phyloP scores from a whole-genome alignment of 2,888 invertebrate species.

The Halocaridina rubra region DNA sequence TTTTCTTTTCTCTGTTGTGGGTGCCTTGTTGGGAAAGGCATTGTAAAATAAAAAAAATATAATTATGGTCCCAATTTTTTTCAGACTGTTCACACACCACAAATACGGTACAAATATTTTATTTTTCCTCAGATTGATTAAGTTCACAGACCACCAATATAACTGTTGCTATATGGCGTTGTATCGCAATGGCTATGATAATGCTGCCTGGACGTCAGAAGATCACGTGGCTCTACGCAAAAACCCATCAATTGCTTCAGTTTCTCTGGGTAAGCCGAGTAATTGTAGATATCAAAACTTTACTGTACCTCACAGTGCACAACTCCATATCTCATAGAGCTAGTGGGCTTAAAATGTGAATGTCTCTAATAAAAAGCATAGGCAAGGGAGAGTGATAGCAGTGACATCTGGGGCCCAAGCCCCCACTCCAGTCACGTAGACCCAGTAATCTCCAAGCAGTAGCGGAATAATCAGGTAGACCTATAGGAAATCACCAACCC shows the following conservation, averaged over 20 bases:
- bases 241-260: constrained; percentile 68
- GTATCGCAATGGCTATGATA: constrained; percentile 69
- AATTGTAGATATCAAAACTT: constrained; percentile 31
- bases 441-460: too few species aligned
- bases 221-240: constrained; percentile 56
- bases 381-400: too few species aligned
- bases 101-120: background rate
- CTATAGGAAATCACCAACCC: too few species aligned
- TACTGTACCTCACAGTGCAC: background rate
- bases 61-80: background rate
- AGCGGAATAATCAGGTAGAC: too few species aligned
- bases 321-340: background rate
- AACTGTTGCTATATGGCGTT: constrained; percentile 71
- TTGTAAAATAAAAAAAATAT: too few species aligned
- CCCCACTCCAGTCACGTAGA: too few species aligned
- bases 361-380: background rate
- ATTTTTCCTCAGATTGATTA: constrained; percentile 63
- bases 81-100: background rate
- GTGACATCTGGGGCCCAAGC: too few species aligned
- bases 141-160: constrained; percentile 68
- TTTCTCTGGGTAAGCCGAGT: constrained; percentile 68
- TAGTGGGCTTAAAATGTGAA: background rate
- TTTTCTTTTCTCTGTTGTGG: background rate
- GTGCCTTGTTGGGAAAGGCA: background rate
- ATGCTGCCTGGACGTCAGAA: constrained; percentile 47